Conservation (phyloP, 2,797 vertebrate genomes). For the Cynodonichthys magdalenae region DNA sequence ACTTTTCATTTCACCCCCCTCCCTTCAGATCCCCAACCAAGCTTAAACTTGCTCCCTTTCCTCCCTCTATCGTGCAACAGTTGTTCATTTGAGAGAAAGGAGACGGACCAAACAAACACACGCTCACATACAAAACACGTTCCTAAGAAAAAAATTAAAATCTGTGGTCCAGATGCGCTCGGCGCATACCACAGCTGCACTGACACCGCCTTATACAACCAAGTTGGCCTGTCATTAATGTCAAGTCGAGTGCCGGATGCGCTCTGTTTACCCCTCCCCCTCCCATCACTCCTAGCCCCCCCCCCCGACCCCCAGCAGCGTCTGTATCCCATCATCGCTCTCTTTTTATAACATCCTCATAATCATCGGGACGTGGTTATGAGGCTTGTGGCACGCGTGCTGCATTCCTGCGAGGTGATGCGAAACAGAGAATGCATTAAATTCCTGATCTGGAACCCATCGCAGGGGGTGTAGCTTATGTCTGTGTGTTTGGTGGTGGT, state of each 20-base stretch:
- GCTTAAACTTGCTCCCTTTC: conserved; percentile 62
- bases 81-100: conserved; percentile 57
- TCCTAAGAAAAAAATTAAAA: conserved; percentile 54
- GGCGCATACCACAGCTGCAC: conserved; percentile 71
- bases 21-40: conserved; percentile 44
- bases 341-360: conserved; percentile 74
- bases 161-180: conserved; percentile 77
- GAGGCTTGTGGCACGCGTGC: conserved; percentile 78
- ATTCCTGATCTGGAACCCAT: conserved; percentile 83
- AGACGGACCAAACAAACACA: conserved; percentile 74
- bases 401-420: conserved; percentile 81
- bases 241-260: conserved; percentile 64
- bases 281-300: conserved; percentile 1
- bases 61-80: conserved; percentile 65
- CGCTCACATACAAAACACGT: conserved; percentile 33
- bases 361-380: conserved; percentile 75
- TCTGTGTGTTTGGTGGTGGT: conserved; percentile 5
- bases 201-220: conserved; percentile 72
- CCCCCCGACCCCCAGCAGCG: conserved; percentile 74
- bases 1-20: conserved; percentile 24
- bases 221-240: conserved; percentile 71
- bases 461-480: conserved; percentile 60
- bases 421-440: conserved; percentile 81
- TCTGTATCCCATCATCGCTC: conserved; percentile 81
- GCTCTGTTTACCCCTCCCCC: conserved; percentile 49